Evolutionary conservation across 2,113 vertebrate species (phyloP), one percentile per base, ranked within the genome.

Genomic region (Nesoenas mayeri): DNA sequence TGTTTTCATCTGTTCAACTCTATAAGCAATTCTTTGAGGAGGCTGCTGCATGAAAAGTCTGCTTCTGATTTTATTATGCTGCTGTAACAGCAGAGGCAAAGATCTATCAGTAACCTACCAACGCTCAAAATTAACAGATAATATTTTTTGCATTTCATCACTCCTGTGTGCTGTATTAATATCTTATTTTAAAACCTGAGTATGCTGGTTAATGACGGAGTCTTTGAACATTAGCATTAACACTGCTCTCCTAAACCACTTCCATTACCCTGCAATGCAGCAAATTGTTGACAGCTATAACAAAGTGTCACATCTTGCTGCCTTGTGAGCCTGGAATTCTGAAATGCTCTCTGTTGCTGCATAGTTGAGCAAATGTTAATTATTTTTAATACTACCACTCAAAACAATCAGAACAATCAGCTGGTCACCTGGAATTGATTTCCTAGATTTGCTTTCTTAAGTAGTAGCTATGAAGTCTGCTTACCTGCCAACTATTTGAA

Each of bases 211-310:
- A 94, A 79, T 70, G 64, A 89, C 57, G 40, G 91, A 96, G 79
- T 58, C 61, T 96, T 91, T 88, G 78, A 96, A 95, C 38, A 87
- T 73, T 91, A 47, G 14, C 1, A 3, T 95, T 95, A 96, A 88
- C 42, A n/a, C 34, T 92, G 53, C 91, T 95, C 34, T 88, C 78
- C 82, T 96, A 95, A 88, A 82, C 54, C 57, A 85, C 83, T 62
- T 54, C 69, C 80, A 85, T 93, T 86, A 95, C 84, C 85, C 93
- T 97, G 94, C 94, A 97, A 91, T 96, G 95, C 93, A 97, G 93
- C 71, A 93, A 94, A 93, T 56, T 89, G 73, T 96, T 96, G 96
- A 93, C 84, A 85, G 80, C 77, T 95, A 88, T 95, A 96, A 97
- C 96, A 95, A 95, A 97, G 91, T 84, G 75, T 70, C 64, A 56